Base-by-base conservation (phyloP, 2,888 invertebrate genomes). In the Elmis aenea region DNA sequence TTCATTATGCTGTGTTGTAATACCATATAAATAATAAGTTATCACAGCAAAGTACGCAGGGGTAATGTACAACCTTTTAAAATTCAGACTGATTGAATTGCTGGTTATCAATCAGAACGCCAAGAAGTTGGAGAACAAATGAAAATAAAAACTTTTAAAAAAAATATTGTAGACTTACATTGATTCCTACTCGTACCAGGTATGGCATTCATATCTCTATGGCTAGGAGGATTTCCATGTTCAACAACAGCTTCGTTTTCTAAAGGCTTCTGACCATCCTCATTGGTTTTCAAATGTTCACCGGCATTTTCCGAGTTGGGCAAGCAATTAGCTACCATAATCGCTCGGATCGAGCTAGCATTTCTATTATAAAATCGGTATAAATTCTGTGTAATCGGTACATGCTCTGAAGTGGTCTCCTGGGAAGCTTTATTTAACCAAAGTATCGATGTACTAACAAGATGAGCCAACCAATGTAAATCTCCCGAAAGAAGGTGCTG, bases 341-440 rank as follows among this genome's bases (percentile, higher is more conserved):
- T 75, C 3, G 82, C 79, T 27, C 87, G 73, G 23, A 88, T 79
- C 1, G 86, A 85, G 52, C 86, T 85, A 2, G 86, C 85, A 66
- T 85, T 87, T 12, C 77, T 72, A 64, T 88, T 89, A 61, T 84
- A 84, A 63, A 90, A 88, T 51, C 58, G 51, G 50, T 77, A 83
- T 44, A 85, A 64, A 55, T 79, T 79, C 56, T 79, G 81, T 66
- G 84, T 79, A 26, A 89, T 82, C 0, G 86, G 85, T 22, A 84
- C 80, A 57, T 83, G 79, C 59, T 88, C 88, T 0, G 85, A 85
- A 42, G 81, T 79, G 2, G 79, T 74, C 63, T 87, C 87, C 61
- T 88, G 87, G 38, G 80, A 83, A 2, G 88, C 88, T 68, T 85
- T 86, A 66, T 85, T 88, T 1, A 89, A 69, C 83, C 85, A 87